These are phyloP conservation scores for Scaptodrosophila lebanonensis DNA, from an alignment of 1,140 invertebrate genomes.

Conservation along the genomic window DNA sequence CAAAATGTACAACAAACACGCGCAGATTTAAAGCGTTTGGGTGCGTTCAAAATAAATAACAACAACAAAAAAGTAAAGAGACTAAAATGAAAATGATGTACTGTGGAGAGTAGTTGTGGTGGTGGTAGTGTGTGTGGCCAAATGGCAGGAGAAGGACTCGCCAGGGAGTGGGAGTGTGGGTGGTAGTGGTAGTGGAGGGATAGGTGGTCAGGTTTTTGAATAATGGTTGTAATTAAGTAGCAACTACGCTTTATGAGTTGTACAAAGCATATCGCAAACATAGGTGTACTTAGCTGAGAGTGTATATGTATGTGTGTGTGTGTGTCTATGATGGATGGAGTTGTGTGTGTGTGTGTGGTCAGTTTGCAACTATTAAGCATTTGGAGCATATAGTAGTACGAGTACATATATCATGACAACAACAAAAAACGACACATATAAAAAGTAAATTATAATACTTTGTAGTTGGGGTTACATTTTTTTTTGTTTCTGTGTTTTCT, in stretches of 20 bases:
- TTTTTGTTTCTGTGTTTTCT: constrained; percentile 20
- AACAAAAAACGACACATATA: constrained; percentile 64
- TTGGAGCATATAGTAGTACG: constrained; percentile 44
- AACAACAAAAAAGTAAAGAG: background rate
- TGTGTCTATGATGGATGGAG: constrained; percentile 10
- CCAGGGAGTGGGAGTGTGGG: constrained; percentile 1
- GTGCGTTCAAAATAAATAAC: background rate
- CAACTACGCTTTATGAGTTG: constrained; percentile 68
- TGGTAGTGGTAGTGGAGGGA: constrained; percentile 8
- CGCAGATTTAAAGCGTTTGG: background rate
- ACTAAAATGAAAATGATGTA: background rate
- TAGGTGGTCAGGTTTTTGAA: constrained; percentile 57
- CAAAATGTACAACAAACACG: background rate
- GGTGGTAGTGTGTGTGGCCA: constrained; percentile 4
- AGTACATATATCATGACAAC: constrained; percentile 68
- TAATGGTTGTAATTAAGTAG: constrained; percentile 74
- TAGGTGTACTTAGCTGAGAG: constrained; percentile 44
- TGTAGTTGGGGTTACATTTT: constrained; percentile 48
- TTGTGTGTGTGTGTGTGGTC: constrained; percentile 23
- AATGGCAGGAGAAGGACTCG: too few species aligned
- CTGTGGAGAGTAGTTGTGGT: background rate
- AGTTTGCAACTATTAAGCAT: constrained; percentile 52
- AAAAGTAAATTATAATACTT: constrained; percentile 60
- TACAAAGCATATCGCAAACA: constrained; percentile 59
- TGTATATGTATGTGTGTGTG: constrained; percentile 25